Evolutionary conservation across 2,113 vertebrate species (phyloP).

Genomic region (Ursus arctos): DNA sequence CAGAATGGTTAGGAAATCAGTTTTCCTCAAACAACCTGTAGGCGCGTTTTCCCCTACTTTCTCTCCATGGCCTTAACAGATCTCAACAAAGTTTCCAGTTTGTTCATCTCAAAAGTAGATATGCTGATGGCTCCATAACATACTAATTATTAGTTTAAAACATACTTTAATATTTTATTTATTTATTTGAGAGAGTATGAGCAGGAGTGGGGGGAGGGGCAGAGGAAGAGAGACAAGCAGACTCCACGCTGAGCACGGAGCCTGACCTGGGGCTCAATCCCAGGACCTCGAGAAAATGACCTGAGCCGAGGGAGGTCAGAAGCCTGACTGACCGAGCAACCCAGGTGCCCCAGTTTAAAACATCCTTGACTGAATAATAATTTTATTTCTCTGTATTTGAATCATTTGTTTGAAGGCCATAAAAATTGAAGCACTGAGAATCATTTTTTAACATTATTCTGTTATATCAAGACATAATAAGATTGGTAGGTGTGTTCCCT

Average conservation of each 20-base stretch:
- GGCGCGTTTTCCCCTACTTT: neutral
- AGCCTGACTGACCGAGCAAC: neutral
- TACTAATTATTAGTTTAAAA: neutral
- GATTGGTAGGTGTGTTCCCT: neutral
- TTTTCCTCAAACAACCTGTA: neutral
- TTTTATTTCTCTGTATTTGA: neutral
- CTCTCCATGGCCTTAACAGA: neutral
- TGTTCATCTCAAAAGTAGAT: neutral
- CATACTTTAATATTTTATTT: neutral
- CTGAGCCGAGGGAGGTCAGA: neutral
- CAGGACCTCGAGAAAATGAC: neutral
- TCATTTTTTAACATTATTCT: neutral
- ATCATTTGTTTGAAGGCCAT: neutral
- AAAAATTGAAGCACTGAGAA: neutral
- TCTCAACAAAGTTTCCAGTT: neutral
- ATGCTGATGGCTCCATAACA: neutral
- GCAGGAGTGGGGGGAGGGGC: neutral
- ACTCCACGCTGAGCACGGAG: neutral
- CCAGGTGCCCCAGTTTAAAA: neutral
- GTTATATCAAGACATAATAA: neutral
- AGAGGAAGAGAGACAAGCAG: neutral
- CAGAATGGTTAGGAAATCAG: neutral
- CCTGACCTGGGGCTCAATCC: neutral
- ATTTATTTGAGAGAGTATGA: neutral
- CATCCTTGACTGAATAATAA: neutral